Base-by-base conservation (phyloP, 2,797 vertebrate species). In the Danio albolineatus region DNA sequence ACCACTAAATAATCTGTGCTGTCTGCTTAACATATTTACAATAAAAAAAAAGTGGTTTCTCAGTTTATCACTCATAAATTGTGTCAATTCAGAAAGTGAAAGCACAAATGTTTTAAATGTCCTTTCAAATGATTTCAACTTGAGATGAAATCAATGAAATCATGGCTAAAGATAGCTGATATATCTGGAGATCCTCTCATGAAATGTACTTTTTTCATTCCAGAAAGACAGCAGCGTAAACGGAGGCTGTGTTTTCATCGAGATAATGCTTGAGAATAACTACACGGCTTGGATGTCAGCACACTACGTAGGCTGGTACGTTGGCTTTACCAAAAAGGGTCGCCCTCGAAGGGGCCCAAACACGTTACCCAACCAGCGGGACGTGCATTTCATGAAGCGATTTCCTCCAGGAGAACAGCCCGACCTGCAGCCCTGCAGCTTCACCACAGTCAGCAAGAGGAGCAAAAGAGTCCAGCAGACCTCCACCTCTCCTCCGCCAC, bases 361-460 rank as follows among this genome's bases (percentile, higher is more conserved):
- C 85, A 96, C 95, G 17, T 92, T 94, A 70, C 94, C 95, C 85
- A 96, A 96, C 86, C 95, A 96, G 86, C 93, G 95, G 86, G 95
- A 96, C 2, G 95, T 96, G 60, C 95, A 96, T 91, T 96, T 96
- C 89, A 95, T 96, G 95, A 96, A 96, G 85, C 92, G 95, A 70
- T 94, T 94, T 85, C 95, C 94, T 66, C 94, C 95, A 79, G 94
- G 95, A 16, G 87, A 85, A 59, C 93, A 94, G 88, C 90, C 94
- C 0, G 94, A 95, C 56, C 87, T 93, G 78, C 95, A 94, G 88
- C 93, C 94, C 83, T 95, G 95, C 90, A 94, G 95, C 89, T 96
- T 95, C 84, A 96, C 95, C 59, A 96, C 95, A 5, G 94, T 96
- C 86, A 95, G 93, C 91, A 96, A 95, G 92, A 89, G 94, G 88